A percentile compares a stretch with the other conserved stretches of the same genome.
Evolutionary conservation across 2,888 invertebrate species (phyloP).

Genomic region (Epinotia nisella): DNA sequence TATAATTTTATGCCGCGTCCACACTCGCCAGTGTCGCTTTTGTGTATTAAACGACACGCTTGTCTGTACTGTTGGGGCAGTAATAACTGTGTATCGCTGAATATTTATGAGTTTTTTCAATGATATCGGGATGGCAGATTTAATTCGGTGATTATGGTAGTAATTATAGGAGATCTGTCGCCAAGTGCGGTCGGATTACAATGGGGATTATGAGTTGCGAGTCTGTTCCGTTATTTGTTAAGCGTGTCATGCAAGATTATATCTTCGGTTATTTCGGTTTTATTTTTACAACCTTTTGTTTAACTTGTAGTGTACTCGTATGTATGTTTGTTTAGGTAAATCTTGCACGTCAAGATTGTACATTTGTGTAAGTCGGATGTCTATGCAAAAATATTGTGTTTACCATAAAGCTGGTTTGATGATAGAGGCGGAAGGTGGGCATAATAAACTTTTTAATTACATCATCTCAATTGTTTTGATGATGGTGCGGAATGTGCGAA

Average conservation of each 20-base stretch:
- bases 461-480: too few relatives aligned
- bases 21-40: constrained; percentile 64
- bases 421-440: too few relatives aligned
- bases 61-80: constrained; percentile 68
- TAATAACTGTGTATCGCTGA: constrained; percentile 60
- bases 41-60: constrained; percentile 80
- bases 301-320: too few relatives aligned
- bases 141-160: constrained; percentile 70
- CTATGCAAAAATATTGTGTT: too few relatives aligned
- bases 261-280: constrained; percentile 11
- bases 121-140: constrained; percentile 60
- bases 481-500: too few relatives aligned
- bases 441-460: too few relatives aligned
- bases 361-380: too few relatives aligned
- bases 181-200: constrained; percentile 49
- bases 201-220: constrained; percentile 22
- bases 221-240: constrained; percentile 31
- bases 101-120: constrained; percentile 75
- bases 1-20: constrained; percentile 83
- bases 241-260: constrained; percentile 27
- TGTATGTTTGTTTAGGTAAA: too few relatives aligned
- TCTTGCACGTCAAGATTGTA: too few relatives aligned
- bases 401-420: too few relatives aligned
- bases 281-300: neutral
- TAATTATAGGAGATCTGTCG: constrained; percentile 65